A percentile compares a stretch with the other conserved stretches of the same genome.
These are phyloP conservation scores for Drosophila nebulosa DNA, from an alignment of 1,140 invertebrate genomes.

Conservation along the genomic window DNA sequence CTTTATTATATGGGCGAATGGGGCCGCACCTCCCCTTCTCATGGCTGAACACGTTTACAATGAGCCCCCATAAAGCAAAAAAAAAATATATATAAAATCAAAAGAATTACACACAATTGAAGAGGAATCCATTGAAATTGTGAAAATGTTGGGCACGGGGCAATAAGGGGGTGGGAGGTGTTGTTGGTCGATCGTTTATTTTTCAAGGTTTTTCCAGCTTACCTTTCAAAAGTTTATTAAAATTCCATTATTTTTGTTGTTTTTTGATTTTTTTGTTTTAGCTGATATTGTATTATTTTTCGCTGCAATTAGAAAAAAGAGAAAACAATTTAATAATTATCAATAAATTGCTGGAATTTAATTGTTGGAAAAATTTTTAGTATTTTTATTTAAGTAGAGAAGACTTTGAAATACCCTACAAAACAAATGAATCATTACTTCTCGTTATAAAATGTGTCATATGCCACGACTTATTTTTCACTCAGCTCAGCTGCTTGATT, in stretches of 20 bases:
- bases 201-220: constrained; percentile 15
- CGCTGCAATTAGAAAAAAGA: constrained; percentile 54
- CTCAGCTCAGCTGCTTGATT: too few relatives aligned
- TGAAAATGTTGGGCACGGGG: not conserved
- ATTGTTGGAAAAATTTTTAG: not conserved
- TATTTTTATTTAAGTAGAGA: not conserved
- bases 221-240: constrained; percentile 67
- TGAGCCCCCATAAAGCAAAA: not conserved
- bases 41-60: constrained; percentile 1
- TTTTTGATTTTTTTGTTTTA: constrained; percentile 34
- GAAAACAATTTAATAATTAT: constrained; percentile 12
- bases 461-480: too few relatives aligned
- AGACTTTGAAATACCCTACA: constrained; percentile 1
- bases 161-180: not conserved
- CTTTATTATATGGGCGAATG: constrained; percentile 32
- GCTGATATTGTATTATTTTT: constrained; percentile 29
- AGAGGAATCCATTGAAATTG: not conserved
- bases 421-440: not conserved
- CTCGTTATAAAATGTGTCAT: too few relatives aligned
- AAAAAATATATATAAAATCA: not conserved
- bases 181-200: not conserved
- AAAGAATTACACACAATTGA: constrained; percentile 1
- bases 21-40: constrained; percentile 29
- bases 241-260: constrained; percentile 67
- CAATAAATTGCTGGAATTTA: not conserved